These are phyloP conservation scores for Rhogogaster chlorosoma DNA, from an alignment of 2,888 invertebrate species.

Conservation along the genomic window DNA sequence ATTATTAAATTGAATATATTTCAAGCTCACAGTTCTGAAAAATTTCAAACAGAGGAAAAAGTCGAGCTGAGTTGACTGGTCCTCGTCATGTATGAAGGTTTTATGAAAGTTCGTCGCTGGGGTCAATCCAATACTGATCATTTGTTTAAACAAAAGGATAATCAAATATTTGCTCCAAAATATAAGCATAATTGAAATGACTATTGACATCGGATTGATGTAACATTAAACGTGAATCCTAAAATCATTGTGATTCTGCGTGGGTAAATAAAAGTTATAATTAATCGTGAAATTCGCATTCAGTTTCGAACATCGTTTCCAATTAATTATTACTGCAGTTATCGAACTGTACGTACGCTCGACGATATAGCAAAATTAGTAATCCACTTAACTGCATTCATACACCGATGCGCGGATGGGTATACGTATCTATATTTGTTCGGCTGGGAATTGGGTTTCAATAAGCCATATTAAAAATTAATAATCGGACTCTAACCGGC, in stretches of 20 bases:
- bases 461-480: constrained; percentile 25
- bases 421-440: background rate
- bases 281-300: constrained; percentile 19
- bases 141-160: background rate
- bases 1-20: background rate
- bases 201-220: background rate
- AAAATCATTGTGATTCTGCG: background rate
- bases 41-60: background rate
- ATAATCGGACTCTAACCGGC: background rate
- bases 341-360: background rate
- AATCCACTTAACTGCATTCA: constrained; percentile 17
- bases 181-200: constrained; percentile 6
- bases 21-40: background rate
- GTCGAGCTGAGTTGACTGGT: background rate
- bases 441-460: constrained; percentile 17
- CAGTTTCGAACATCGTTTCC: background rate
- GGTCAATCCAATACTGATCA: background rate
- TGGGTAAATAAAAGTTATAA: constrained; percentile 6
- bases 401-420: background rate
- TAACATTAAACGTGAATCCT: background rate
- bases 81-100: background rate
- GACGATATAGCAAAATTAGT: constrained; percentile 26
- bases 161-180: background rate
- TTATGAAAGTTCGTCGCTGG: background rate
- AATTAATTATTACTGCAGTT: background rate